phyloP scores from a whole-genome alignment of 2,113 vertebrate species.

The Artemisiospiza belli region DNA sequence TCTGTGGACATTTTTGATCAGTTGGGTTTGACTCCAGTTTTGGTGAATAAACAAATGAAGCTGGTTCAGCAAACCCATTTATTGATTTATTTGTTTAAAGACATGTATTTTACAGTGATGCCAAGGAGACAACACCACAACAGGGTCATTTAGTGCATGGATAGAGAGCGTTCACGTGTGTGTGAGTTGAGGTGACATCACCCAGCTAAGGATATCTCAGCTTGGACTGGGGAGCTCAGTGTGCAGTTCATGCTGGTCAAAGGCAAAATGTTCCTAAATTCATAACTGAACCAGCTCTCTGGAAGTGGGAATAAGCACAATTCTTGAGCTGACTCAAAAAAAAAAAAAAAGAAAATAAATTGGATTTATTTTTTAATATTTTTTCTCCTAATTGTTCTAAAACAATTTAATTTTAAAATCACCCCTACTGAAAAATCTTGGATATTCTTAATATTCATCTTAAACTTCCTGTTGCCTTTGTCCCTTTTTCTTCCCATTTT shows the following conservation, averaged over 20 bases:
- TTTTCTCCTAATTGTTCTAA: constrained; percentile 11
- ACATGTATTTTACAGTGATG: constrained; percentile 28
- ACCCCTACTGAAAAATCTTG: not conserved
- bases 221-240: not conserved
- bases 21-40: not conserved
- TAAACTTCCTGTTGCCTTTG: not conserved
- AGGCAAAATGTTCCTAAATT: not conserved
- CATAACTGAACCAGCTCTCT: not conserved
- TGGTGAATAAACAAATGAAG: constrained; percentile 11
- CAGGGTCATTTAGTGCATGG: not conserved
- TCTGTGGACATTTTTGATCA: not conserved
- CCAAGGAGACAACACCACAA: not conserved
- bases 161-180: not conserved
- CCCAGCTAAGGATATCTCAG: not conserved
- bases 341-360: not conserved
- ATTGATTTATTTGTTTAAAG: constrained; percentile 31
- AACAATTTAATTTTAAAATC: not conserved
- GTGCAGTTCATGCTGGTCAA: not conserved
- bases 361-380: not conserved
- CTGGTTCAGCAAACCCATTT: constrained; percentile 42
- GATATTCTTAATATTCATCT: not conserved
- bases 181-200: not conserved
- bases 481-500: not conserved
- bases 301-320: not conserved
- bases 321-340: not conserved